A percentile compares a stretch with the other conserved stretches of the same genome.
phyloP scores from a whole-genome alignment of 2,797 vertebrate genomes.

The Pampus argenteus region DNA sequence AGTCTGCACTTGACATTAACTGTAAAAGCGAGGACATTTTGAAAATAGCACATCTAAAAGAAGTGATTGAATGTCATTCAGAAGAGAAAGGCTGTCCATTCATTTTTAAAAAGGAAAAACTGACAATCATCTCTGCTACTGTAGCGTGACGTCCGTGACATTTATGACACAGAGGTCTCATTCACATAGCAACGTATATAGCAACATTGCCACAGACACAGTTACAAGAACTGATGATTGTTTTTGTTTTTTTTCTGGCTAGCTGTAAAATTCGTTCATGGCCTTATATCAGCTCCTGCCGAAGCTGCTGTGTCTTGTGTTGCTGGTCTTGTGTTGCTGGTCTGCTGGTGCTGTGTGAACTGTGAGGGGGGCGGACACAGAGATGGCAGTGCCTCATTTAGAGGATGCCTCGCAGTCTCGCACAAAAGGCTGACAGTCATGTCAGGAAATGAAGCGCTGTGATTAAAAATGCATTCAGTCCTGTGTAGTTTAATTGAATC shows the following conservation, averaged over 20 bases:
- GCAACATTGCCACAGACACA: not conserved
- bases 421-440: slow-evolving; percentile 72
- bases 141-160: slow-evolving; percentile 5
- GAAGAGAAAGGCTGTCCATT: not conserved
- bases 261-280: slow-evolving; percentile 48
- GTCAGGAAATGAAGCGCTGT: slow-evolving; percentile 66
- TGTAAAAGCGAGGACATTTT: not conserved
- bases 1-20: not conserved
- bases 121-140: not conserved
- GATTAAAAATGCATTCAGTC: slow-evolving; percentile 82
- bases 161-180: slow-evolving; percentile 20
- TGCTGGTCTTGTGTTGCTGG: slow-evolving; percentile 51
- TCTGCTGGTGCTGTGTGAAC: slow-evolving; percentile 32
- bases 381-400: slow-evolving; percentile 41
- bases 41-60: not conserved
- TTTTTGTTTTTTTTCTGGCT: slow-evolving; percentile 10
- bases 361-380: slow-evolving; percentile 13
- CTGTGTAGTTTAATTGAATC: slow-evolving; percentile 81
- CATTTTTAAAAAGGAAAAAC: not conserved
- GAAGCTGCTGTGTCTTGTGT: slow-evolving; percentile 59
- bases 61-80: not conserved
- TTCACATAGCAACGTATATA: slow-evolving; percentile 17
- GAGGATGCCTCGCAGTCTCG: slow-evolving; percentile 46
- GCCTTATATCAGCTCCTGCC: slow-evolving; percentile 53
- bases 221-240: slow-evolving; percentile 36